A percentile compares a stretch with the other conserved stretches of the same genome.
These are phyloP conservation scores for Ptychochromis oligacanthus DNA, from an alignment of 2,113 vertebrate genomes.

Conservation along the genomic window DNA sequence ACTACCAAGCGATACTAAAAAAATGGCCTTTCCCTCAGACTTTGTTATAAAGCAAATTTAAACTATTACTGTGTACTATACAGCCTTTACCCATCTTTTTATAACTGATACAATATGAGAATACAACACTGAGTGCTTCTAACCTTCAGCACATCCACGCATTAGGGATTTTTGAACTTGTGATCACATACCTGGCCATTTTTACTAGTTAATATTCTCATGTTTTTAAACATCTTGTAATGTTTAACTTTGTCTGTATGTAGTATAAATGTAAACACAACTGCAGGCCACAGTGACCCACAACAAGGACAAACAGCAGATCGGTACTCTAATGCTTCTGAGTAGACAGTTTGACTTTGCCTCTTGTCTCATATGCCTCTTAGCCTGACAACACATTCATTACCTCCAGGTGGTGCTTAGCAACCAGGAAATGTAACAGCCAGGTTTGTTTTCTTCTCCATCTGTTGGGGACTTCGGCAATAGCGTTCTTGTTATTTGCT, in stretches of 20 bases:
- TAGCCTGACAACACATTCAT: constrained; percentile 51
- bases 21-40: neutral
- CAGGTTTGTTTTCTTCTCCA: constrained; percentile 71
- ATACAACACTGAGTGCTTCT: neutral
- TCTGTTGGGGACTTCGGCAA: constrained; percentile 64
- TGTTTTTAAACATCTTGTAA: neutral
- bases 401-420: constrained; percentile 69
- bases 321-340: constrained; percentile 19
- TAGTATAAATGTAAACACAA: constrained; percentile 40
- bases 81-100: neutral
- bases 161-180: neutral
- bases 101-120: constrained; percentile 3
- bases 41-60: constrained; percentile 1
- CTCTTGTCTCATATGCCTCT: constrained; percentile 26
- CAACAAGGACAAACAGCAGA: constrained; percentile 50
- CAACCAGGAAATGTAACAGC: constrained; percentile 67
- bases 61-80: neutral
- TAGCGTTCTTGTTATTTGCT: constrained; percentile 55
- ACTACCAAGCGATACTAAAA: neutral
- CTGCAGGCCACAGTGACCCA: constrained; percentile 30
- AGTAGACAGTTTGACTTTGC: constrained; percentile 35
- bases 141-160: neutral
- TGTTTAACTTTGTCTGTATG: constrained; percentile 14
- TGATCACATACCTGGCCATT: neutral
- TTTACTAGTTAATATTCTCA: neutral